These are phyloP conservation scores for Aratinga solstitialis DNA, from an alignment of 2,797 vertebrate genomes.

Conservation along the genomic window DNA sequence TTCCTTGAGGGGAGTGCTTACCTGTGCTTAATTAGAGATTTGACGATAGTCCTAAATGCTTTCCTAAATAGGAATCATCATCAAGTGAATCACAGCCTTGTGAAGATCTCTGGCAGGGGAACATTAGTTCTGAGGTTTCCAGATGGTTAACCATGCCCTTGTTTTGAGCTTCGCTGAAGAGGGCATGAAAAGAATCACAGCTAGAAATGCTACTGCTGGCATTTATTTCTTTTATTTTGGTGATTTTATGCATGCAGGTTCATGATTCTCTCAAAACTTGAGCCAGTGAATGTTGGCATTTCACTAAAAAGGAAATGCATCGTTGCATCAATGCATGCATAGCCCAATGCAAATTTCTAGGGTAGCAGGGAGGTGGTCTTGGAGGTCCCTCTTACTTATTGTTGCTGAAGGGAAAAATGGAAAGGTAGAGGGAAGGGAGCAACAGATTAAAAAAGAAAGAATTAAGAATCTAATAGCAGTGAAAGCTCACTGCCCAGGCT, in stretches of 20 bases:
- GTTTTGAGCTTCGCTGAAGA: slow-evolving; percentile 1
- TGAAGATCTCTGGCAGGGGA: slow-evolving; percentile 43
- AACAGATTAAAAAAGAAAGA: background rate
- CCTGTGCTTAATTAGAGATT: slow-evolving; percentile 10
- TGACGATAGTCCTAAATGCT: background rate
- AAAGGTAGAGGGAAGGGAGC: background rate
- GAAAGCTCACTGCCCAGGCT: slow-evolving; percentile 44
- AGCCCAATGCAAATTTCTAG: slow-evolving; percentile 53
- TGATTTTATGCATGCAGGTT: background rate
- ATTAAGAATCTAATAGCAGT: slow-evolving; percentile 61
- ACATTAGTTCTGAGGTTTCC: background rate
- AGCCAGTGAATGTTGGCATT: slow-evolving; percentile 5
- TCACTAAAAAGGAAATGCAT: slow-evolving; percentile 22
- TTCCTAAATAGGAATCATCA: background rate
- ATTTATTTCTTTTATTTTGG: background rate
- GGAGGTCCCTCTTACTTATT: slow-evolving; percentile 21
- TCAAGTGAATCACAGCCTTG: slow-evolving; percentile 25
- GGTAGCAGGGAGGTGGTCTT: background rate
- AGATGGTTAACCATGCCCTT: slow-evolving; percentile 54
- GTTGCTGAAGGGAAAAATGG: slow-evolving; percentile 47
- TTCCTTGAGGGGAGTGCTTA: background rate
- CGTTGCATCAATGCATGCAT: background rate
- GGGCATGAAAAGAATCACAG: background rate
- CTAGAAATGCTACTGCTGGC: background rate
- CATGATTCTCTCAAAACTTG: background rate